These are phyloP conservation scores for Myotis brandtii DNA, from an alignment of 2,113 vertebrate genomes.

Conservation along the genomic window DNA sequence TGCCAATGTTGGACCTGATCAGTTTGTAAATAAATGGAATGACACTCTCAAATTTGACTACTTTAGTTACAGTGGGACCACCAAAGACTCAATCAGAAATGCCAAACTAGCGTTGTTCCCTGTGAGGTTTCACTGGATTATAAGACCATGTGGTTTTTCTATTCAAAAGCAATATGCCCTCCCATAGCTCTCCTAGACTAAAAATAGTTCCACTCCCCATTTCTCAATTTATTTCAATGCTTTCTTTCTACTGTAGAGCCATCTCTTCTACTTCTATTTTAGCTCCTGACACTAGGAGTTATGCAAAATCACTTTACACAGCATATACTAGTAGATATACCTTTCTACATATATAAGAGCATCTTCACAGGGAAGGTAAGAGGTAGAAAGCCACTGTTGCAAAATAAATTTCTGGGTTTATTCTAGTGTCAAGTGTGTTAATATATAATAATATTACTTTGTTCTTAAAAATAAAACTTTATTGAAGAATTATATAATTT, in stretches of 20 bases:
- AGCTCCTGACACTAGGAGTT: background rate
- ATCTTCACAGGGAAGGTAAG: background rate
- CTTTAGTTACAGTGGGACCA: background rate
- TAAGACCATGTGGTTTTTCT: background rate
- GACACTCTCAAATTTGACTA: background rate
- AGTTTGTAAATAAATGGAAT: background rate
- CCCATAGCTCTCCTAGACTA: background rate
- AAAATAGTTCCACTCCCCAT: background rate
- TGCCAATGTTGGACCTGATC: background rate
- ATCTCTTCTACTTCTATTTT: constrained; percentile 24
- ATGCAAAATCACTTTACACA: background rate
- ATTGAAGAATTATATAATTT: background rate
- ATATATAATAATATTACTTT: background rate
- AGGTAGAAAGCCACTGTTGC: background rate
- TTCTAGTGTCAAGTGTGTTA: background rate
- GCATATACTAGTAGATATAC: background rate
- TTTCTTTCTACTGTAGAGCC: background rate
- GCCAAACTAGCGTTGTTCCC: background rate
- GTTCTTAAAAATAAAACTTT: background rate
- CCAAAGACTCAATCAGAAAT: background rate
- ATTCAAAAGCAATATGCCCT: background rate
- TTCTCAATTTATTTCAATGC: background rate
- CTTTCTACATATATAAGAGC: no score
- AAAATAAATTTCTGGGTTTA: background rate
- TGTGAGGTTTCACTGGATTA: background rate